Conservation (phyloP, 2,113 vertebrate species). For the Scortum barcoo region DNA sequence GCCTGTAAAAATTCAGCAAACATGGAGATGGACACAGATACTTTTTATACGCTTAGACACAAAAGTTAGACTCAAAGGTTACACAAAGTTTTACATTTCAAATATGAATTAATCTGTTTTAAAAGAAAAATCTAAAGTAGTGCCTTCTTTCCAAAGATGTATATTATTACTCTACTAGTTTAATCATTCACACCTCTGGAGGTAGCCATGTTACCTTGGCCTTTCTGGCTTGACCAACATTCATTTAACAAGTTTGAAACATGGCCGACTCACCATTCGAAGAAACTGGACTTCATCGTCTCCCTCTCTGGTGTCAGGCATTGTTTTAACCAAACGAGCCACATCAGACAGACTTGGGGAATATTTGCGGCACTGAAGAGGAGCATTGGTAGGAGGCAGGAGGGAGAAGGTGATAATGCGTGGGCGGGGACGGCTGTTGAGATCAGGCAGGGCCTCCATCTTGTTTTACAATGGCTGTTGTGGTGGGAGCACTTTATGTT, state of each 20-base stretch:
- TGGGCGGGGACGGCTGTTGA: conserved; percentile 37
- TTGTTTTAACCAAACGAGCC: conserved; percentile 20
- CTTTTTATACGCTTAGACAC: background rate
- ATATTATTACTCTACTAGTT: background rate
- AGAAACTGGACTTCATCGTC: conserved; percentile 85
- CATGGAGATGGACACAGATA: background rate
- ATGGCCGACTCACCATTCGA: conserved; percentile 77
- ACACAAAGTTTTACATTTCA: background rate
- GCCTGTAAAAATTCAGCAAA: background rate
- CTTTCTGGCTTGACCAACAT: background rate
- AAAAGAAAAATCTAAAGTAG: background rate
- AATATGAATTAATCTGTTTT: background rate
- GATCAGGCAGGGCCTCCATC: background rate
- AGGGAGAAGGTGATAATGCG: background rate
- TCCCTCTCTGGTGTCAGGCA: conserved; percentile 65
- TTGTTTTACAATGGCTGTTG: background rate
- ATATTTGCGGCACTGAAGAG: accelerated
- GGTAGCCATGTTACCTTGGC: background rate
- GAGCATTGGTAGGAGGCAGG: background rate
- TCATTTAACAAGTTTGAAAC: background rate
- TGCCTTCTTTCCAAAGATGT: background rate
- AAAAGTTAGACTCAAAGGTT: background rate
- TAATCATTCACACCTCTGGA: background rate
- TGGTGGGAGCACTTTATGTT: background rate
- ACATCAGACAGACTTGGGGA: background rate